Conservation (phyloP, 2,888 invertebrate genomes). For the Plusia festucae region DNA sequence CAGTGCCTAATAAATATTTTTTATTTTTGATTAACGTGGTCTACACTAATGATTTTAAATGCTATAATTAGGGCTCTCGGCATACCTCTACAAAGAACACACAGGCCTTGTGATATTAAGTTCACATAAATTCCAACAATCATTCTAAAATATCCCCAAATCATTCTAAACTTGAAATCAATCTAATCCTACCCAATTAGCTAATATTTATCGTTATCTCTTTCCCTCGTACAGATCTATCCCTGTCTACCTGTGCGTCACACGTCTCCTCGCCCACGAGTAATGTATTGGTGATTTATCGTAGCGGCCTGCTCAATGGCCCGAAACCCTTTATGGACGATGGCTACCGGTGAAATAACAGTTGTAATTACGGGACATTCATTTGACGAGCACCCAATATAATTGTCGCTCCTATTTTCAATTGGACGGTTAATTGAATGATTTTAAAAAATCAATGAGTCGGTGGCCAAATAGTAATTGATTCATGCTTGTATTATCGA, state of each 20-base stretch:
- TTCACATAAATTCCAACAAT: not conserved
- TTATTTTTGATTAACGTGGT: no score
- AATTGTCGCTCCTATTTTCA: slow-evolving; percentile 25
- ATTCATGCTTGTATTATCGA: not conserved
- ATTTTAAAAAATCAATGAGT: not conserved
- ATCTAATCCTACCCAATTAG: slow-evolving; percentile 48
- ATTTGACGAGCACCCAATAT: slow-evolving; percentile 19
- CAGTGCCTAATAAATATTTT: no score
- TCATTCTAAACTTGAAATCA: slow-evolving; percentile 35
- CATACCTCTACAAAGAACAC: no score
- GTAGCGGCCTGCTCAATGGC: slow-evolving; percentile 70
- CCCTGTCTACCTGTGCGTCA: slow-evolving; percentile 48
- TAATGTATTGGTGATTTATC: slow-evolving; percentile 76
- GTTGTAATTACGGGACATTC: slow-evolving; percentile 31
- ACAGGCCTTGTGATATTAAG: no score
- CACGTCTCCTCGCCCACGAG: slow-evolving; percentile 59
- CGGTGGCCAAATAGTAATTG: not conserved
- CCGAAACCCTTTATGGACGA: slow-evolving; percentile 65
- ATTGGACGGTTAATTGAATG: slow-evolving; percentile 9
- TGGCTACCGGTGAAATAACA: slow-evolving; percentile 55
- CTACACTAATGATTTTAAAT: no score
- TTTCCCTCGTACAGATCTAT: slow-evolving; percentile 20
- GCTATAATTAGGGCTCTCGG: no score
- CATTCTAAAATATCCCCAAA: not conserved
- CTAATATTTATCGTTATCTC: slow-evolving; percentile 44